Percentiles rank a stretch among this genome's conserved stretches.
Conservation (phyloP, 2,888 invertebrate species). For the Halocaridina rubra region DNA sequence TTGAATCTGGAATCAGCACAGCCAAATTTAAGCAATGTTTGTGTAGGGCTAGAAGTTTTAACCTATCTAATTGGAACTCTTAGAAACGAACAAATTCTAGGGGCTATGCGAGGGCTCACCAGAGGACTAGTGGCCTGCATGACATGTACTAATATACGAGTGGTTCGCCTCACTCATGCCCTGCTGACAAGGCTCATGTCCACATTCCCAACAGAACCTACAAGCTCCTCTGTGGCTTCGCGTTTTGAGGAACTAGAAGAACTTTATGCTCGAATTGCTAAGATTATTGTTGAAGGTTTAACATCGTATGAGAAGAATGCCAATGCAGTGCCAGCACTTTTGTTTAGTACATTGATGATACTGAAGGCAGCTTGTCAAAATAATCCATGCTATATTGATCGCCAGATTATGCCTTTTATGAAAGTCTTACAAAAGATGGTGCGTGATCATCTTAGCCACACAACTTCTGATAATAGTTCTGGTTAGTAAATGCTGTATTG, state of each 20-base stretch:
- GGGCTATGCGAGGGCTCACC: slow-evolving; percentile 88
- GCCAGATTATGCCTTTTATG: slow-evolving; percentile 90
- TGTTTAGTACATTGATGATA: slow-evolving; percentile 95
- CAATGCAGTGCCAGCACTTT: slow-evolving; percentile 79
- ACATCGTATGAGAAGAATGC: slow-evolving; percentile 87
- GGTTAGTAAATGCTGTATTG: too few species aligned
- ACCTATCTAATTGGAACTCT: slow-evolving; percentile 88
- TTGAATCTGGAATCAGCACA: slow-evolving; percentile 69
- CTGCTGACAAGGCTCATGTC: slow-evolving; percentile 89
- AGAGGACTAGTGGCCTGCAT: slow-evolving; percentile 90
- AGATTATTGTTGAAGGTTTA: slow-evolving; percentile 78
- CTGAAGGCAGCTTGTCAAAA: slow-evolving; percentile 94
- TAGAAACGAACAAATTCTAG: slow-evolving; percentile 85
- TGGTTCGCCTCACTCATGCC: slow-evolving; percentile 89
- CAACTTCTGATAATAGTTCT: slow-evolving; percentile 64
- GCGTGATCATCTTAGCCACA: slow-evolving; percentile 81
- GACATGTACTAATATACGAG: slow-evolving; percentile 79
- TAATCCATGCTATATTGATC: slow-evolving; percentile 92
- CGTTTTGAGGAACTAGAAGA: slow-evolving; percentile 92
- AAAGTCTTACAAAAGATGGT: slow-evolving; percentile 89
- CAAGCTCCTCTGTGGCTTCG: slow-evolving; percentile 82
- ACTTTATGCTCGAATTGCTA: slow-evolving; percentile 88
- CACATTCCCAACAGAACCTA: slow-evolving; percentile 88
- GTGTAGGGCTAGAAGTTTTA: slow-evolving; percentile 90
- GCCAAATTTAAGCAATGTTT: slow-evolving; percentile 88